Percentiles rank a stretch among this genome's conserved stretches.
These are phyloP conservation scores for Furcifer pardalis DNA, from an alignment of 2,797 vertebrate genomes.

Conservation along the genomic window DNA sequence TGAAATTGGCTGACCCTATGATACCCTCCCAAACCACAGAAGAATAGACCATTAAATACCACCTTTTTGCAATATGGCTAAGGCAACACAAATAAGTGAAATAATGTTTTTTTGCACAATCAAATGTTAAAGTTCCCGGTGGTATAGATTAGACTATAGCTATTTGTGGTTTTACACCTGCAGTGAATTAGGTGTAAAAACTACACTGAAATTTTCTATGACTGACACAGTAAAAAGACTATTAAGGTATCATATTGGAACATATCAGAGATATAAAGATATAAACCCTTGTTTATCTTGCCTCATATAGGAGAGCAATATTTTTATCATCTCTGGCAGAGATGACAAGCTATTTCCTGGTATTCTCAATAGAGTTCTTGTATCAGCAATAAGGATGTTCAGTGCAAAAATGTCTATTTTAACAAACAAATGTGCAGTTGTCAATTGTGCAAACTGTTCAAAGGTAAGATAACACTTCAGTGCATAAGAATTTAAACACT, in stretches of 20 bases:
- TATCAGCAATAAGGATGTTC: too few species aligned
- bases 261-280: background rate
- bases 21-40: background rate
- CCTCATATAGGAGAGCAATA: too few species aligned
- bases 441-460: too few species aligned
- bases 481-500: too few species aligned
- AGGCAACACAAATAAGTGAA: background rate
- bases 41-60: constrained; percentile 12
- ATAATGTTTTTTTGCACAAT: constrained; percentile 16
- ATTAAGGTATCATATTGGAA: background rate
- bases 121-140: constrained; percentile 32
- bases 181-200: constrained; percentile 44
- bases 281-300: too few species aligned
- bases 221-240: constrained; percentile 11
- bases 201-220: constrained; percentile 34
- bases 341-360: too few species aligned
- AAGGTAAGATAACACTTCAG: too few species aligned
- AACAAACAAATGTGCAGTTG: too few species aligned
- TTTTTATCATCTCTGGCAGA: too few species aligned
- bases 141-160: constrained; percentile 5
- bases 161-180: constrained; percentile 37
- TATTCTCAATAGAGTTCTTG: too few species aligned
- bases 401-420: too few species aligned
- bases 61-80: constrained; percentile 24
- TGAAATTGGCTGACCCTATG: background rate